Conservation (phyloP, 2,113 vertebrate genomes). For the Balaenoptera acutorostrata region DNA sequence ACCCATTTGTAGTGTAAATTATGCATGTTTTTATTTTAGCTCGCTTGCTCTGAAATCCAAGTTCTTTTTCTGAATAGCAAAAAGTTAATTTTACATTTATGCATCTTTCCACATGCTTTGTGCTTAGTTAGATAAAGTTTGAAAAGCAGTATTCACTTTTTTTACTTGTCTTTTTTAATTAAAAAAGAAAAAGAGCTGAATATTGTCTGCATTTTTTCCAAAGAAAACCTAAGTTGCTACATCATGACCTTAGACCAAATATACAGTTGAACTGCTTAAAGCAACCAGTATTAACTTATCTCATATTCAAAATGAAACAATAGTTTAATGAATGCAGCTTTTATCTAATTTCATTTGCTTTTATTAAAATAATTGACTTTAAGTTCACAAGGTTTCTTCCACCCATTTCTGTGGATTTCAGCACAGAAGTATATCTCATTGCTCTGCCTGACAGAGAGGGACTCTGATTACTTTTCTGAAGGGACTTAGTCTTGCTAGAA, state of each 20-base stretch:
- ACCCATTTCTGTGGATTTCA: conserved; percentile 37
- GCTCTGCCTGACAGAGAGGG: neutral
- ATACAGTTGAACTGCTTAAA: neutral
- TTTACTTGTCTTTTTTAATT: conserved; percentile 40
- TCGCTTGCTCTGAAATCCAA: conserved; percentile 61
- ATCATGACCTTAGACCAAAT: neutral
- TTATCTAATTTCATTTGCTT: conserved; percentile 24
- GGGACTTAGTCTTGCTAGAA: conserved; percentile 25
- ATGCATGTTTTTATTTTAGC: conserved; percentile 70
- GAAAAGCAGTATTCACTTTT: conserved; percentile 43
- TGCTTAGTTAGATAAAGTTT: conserved; percentile 57
- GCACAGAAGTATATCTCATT: neutral
- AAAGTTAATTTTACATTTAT: conserved; percentile 70
- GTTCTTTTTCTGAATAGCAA: conserved; percentile 60
- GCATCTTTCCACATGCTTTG: conserved; percentile 54
- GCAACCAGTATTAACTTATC: neutral
- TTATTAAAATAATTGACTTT: neutral
- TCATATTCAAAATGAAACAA: neutral
- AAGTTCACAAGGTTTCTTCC: conserved; percentile 1
- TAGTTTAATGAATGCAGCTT: neutral
- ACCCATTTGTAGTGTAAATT: conserved; percentile 71
- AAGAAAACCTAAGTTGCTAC: neutral
- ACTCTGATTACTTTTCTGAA: conserved; percentile 35
- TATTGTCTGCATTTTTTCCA: neutral
- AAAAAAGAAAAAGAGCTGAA: neutral